Percentiles rank a stretch among this genome's conserved stretches.
phyloP scores from a whole-genome alignment of 1,140 invertebrate genomes.

The Macrotrachela quadricornifera region DNA sequence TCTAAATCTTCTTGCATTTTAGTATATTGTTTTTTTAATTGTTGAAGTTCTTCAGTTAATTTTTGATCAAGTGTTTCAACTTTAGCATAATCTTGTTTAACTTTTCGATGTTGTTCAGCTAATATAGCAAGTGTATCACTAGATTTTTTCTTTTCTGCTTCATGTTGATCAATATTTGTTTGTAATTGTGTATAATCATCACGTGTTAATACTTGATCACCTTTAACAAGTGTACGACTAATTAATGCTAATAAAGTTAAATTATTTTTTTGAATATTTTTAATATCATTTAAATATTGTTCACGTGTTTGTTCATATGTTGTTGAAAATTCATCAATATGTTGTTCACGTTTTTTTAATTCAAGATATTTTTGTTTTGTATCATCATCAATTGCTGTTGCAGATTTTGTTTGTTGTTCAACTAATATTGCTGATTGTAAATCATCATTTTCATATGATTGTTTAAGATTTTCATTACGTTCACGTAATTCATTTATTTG shows the following conservation, averaged over 20 bases:
- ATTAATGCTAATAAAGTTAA: constrained; percentile 3
- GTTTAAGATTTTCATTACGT: too few species aligned
- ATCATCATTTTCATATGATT: too few species aligned
- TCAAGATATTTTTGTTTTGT: constrained; percentile 5
- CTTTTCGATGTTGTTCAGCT: too few species aligned
- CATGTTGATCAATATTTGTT: too few species aligned
- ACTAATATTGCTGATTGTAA: too few species aligned
- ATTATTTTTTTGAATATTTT: background rate
- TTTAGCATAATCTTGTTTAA: background rate
- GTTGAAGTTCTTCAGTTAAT: constrained; percentile 5
- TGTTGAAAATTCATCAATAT: constrained; percentile 6
- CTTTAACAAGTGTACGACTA: constrained; percentile 1
- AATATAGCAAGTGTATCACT: too few species aligned
- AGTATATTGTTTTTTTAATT: constrained; percentile 1
- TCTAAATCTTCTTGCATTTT: constrained; percentile 7
- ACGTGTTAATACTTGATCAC: background rate
- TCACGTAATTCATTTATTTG: background rate
- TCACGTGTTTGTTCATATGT: background rate
- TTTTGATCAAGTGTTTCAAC: constrained; percentile 7
- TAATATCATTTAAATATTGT: background rate
- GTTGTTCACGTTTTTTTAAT: constrained; percentile 1
- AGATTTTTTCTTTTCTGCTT: too few species aligned
- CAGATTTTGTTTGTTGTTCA: too few species aligned
- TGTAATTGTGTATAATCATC: background rate
- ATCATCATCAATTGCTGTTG: background rate